A percentile compares a stretch with the other conserved stretches of the same genome.
Evolutionary conservation across 2,113 vertebrate species (phyloP).

Genomic region (Nerophis lumbriciformis): DNA sequence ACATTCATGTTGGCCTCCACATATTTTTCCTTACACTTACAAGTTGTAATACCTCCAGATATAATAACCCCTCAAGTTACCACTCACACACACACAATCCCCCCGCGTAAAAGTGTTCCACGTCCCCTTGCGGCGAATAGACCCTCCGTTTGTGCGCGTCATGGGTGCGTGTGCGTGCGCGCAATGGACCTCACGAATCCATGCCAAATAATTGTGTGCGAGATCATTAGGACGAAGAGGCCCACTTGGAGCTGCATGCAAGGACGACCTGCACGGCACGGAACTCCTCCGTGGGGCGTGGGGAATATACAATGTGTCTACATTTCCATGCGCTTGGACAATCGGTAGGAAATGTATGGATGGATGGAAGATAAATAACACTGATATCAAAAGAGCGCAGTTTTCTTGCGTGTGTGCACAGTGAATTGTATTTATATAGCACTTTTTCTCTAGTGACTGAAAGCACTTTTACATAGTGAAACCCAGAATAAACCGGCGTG

Average conservation of each 20-base stretch:
- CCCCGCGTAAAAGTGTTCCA: constrained; percentile 27
- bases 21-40: too few species aligned
- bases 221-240: constrained; percentile 25
- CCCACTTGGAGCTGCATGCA: constrained; percentile 21
- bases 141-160: neutral
- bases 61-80: too few species aligned
- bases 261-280: constrained; percentile 20
- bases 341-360: neutral
- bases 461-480: too few species aligned
- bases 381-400: too few species aligned
- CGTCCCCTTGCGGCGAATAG: constrained; percentile 5
- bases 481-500: too few species aligned
- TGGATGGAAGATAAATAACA: too few species aligned
- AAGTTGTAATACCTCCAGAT: too few species aligned
- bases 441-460: too few species aligned
- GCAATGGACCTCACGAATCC: neutral
- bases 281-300: constrained; percentile 9
- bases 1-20: too few species aligned
- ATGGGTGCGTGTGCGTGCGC: neutral
- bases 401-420: too few species aligned
- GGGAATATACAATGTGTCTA: neutral
- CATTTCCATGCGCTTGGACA: constrained; percentile 1
- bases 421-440: too few species aligned
- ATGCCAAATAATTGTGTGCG: constrained; percentile 36
- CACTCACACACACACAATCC: too few species aligned